Base-by-base conservation (phyloP, 1,140 invertebrate species). In the Tetramorium alpestre region DNA sequence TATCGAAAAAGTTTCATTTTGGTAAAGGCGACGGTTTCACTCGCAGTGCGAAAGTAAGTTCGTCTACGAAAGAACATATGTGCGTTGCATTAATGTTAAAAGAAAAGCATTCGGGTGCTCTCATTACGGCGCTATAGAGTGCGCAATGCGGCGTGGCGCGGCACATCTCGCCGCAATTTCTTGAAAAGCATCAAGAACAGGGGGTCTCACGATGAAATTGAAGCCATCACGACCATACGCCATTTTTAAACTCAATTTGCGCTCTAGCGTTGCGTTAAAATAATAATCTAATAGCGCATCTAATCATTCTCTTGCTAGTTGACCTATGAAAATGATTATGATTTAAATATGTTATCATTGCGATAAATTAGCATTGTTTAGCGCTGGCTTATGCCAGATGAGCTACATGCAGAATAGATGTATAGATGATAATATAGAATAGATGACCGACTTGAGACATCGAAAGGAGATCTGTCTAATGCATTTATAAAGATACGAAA, bases 231-330 rank as follows among this genome's bases (percentile, higher is more conserved):
- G 54, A 25, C n/a, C 65, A 44, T 6, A 41, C 54, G 41, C 54
- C 41, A n/a, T 75, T 84, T 84, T 75, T 16, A 60, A 73, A 73
- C 69, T 73, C 69, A 49, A 75, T 84, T 84, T 62, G 8, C 41
- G 38, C 18, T 22, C 6, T 2, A n/a, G 6, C 22, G 25, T 33
- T 47, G 22, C 64, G 22, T 33, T 33, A 16, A 54, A 41, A 47
- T 67, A 65, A 65, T 41, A 67, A 67, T 67, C n/a, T 22, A 44
- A 44, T 33, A 25, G 13, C 28, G 4, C n/a, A 54, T 54, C 4
- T 33, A 16, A 25, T 38, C 54, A 11, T n/a, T 54, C 41, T 54
- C 64, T 41, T 51, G 62, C 8, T 41, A 41, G 47, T 67, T 80
- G 47, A 58, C 38, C 7, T 28, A 10, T 18, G 56, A 62, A 28